A percentile compares a stretch with the other conserved stretches of the same genome.
These are phyloP conservation scores for Gastracanthus pulcherrimus DNA, from an alignment of 2,888 invertebrate genomes.

Conservation along the genomic window DNA sequence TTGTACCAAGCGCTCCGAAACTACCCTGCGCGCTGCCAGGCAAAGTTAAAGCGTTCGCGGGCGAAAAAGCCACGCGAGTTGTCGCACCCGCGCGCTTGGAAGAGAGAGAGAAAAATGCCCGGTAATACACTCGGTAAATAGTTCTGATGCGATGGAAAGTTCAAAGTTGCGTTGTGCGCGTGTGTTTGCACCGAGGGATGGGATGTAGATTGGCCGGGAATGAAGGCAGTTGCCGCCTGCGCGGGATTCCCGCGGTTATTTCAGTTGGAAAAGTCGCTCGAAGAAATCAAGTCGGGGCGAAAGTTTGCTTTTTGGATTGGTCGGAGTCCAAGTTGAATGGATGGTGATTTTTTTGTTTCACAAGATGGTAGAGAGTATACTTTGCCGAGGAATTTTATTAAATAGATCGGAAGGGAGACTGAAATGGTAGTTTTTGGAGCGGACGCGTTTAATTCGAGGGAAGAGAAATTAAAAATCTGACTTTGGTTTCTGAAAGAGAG, in stretches of 20 bases:
- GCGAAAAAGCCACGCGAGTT: neutral
- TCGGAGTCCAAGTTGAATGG: neutral
- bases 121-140: conserved; percentile 8
- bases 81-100: neutral
- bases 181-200: neutral
- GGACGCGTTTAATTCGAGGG: too few relatives aligned
- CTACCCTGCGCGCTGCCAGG: too few relatives aligned
- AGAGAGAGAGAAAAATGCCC: neutral
- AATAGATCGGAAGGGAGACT: too few relatives aligned
- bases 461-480: too few relatives aligned
- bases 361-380: too few relatives aligned
- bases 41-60: too few relatives aligned
- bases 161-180: conserved; percentile 22
- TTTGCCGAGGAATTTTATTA: too few relatives aligned
- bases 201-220: neutral
- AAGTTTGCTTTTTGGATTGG: neutral
- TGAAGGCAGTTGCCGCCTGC: neutral
- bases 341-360: neutral
- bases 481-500: too few relatives aligned
- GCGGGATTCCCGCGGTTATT: neutral
- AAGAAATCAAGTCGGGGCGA: neutral
- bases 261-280: neutral
- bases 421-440: too few relatives aligned
- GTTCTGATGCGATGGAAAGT: conserved; percentile 40
- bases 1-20: too few relatives aligned